These are phyloP conservation scores for Drosophila dives DNA, from an alignment of 2,888 invertebrate species.

Conservation along the genomic window DNA sequence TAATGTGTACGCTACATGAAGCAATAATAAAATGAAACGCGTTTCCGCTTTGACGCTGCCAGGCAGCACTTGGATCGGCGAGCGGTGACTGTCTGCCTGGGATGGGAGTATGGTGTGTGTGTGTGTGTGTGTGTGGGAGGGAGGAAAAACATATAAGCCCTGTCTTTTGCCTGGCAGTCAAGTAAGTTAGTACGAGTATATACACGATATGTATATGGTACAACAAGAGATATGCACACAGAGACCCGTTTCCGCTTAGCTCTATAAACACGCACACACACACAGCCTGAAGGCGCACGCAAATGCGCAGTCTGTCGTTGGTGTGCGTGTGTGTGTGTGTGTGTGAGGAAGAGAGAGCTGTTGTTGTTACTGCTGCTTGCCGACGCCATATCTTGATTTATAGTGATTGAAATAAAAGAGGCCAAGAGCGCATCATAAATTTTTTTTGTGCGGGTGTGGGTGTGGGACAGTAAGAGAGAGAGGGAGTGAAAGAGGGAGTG, in stretches of 20 bases:
- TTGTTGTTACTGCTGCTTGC: conserved; percentile 43
- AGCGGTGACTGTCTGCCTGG: not conserved
- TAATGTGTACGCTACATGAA: conserved; percentile 78
- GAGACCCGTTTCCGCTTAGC: conserved; percentile 70
- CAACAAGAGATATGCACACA: conserved; percentile 53
- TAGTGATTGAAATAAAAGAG: conserved; percentile 82
- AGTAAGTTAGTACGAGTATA: conserved; percentile 42
- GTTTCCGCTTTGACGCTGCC: conserved; percentile 69
- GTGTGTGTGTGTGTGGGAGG: too few relatives aligned
- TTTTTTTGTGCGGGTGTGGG: conserved; percentile 53
- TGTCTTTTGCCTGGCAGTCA: conserved; percentile 56
- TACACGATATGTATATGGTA: conserved; percentile 50
- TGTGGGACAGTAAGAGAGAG: not conserved
- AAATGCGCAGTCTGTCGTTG: conserved; percentile 63
- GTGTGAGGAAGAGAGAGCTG: conserved; percentile 20
- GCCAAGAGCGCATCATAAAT: conserved; percentile 80
- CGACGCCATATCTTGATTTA: conserved; percentile 79
- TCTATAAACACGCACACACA: conserved; percentile 30
- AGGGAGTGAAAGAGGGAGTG: not conserved
- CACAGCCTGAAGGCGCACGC: conserved; percentile 58
- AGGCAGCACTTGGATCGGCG: conserved; percentile 13
- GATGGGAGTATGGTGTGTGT: not conserved
- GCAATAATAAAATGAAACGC: conserved; percentile 79
- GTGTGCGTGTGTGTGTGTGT: conserved; percentile 29
- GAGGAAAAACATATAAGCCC: conserved; percentile 45